Conservation (phyloP, 2,888 invertebrate species). For the Heliconius erato region DNA sequence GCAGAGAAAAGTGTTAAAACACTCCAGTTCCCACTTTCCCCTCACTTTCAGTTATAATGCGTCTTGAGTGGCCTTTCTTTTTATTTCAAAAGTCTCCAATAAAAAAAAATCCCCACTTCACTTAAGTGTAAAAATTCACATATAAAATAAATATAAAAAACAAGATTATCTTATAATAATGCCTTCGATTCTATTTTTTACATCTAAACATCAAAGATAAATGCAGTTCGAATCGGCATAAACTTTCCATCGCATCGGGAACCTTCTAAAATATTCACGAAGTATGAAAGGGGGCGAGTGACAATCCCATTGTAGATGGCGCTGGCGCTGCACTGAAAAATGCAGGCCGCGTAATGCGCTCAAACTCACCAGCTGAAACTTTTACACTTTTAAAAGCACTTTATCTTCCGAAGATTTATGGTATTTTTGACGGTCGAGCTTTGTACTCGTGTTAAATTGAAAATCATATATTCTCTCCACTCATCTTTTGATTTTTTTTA, state of each 20-base stretch:
- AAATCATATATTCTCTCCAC: constrained; percentile 4
- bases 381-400: constrained; percentile 60
- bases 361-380: constrained; percentile 58
- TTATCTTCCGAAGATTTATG: constrained; percentile 67
- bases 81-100: too few species aligned
- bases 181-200: neutral
- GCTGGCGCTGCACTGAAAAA: constrained; percentile 41
- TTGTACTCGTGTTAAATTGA: constrained; percentile 39
- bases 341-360: constrained; percentile 39
- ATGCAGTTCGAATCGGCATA: constrained; percentile 34
- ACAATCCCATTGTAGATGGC: constrained; percentile 48
- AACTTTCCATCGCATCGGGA: constrained; percentile 40
- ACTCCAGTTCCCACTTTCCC: neutral
- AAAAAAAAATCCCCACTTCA: too few species aligned
- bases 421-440: constrained; percentile 58
- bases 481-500: neutral
- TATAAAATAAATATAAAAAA: neutral
- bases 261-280: constrained; percentile 47
- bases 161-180: neutral
- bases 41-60: neutral
- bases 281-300: constrained; percentile 45
- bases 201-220: constrained; percentile 16
- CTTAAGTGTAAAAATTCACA: too few species aligned
- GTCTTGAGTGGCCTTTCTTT: neutral
- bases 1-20: neutral